Evolutionary conservation across 2,113 vertebrate species (phyloP).

Genomic region (Clarias batrachus): DNA sequence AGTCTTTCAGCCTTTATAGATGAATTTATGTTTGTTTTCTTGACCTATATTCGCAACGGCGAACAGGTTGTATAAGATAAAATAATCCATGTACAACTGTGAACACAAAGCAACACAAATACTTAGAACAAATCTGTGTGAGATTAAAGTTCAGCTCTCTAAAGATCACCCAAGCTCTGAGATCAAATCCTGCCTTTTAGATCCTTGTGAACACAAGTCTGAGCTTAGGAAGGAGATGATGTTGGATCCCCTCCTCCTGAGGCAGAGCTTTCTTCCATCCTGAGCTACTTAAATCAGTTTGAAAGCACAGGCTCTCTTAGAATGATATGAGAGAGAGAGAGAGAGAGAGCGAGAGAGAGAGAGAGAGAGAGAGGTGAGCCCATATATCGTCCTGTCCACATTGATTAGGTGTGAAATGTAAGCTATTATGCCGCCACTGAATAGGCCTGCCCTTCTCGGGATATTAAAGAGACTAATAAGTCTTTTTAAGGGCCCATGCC

Average conservation of each 20-base stretch:
- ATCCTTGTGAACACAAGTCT: neutral
- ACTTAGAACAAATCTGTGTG: neutral
- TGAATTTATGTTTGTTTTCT: neutral
- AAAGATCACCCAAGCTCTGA: neutral
- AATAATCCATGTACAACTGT: neutral
- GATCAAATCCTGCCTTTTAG: neutral
- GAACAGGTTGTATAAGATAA: neutral
- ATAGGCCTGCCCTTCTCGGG: slow-evolving; percentile 53
- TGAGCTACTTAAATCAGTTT: slow-evolving; percentile 25
- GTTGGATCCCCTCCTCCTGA: neutral
- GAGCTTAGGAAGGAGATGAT: neutral
- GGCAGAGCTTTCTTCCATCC: neutral
- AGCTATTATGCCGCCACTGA: slow-evolving; percentile 44
- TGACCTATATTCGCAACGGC: neutral
- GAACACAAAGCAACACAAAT: neutral
- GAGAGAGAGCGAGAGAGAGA: slow-evolving; percentile 5
- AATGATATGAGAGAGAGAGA: slow-evolving; percentile 5
- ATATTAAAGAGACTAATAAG: slow-evolving; percentile 50
- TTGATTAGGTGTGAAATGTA: slow-evolving; percentile 56
- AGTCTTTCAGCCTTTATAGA: neutral
- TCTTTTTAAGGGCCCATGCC: slow-evolving; percentile 44
- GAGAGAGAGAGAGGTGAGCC: neutral
- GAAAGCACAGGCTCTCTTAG: neutral
- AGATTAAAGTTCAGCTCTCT: neutral
- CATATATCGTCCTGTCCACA: slow-evolving; percentile 59